phyloP scores from a whole-genome alignment of 2,888 invertebrate species.

The Napeogenes sylphis region DNA sequence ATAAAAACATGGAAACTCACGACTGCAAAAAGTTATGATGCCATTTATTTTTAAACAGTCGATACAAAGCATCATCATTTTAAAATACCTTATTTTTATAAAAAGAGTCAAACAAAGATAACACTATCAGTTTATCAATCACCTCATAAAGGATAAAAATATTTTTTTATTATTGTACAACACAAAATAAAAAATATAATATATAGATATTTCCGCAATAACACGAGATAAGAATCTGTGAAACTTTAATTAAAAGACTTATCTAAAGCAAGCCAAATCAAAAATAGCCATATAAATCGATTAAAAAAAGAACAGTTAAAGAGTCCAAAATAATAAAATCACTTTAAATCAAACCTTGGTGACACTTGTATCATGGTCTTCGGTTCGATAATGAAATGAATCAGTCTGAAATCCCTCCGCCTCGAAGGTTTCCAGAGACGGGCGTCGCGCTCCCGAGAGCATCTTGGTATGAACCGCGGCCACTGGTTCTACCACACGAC shows the following conservation, averaged over 20 bases:
- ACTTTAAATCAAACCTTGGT: background rate
- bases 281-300: no score
- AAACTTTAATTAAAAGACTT: background rate
- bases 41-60: no score
- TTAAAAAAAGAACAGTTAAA: background rate
- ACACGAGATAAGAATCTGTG: background rate
- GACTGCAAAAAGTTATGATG: no score
- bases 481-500: slow-evolving; percentile 33
- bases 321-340: background rate
- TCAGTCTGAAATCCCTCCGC: slow-evolving; percentile 35
- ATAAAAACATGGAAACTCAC: no score
- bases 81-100: background rate
- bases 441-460: slow-evolving; percentile 61
- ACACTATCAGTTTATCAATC: slow-evolving; percentile 5
- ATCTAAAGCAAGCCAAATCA: no score
- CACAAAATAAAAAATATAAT: background rate
- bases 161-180: background rate
- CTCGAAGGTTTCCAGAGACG: slow-evolving; percentile 46
- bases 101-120: background rate
- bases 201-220: background rate
- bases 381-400: slow-evolving; percentile 18
- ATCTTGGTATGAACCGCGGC: slow-evolving; percentile 58
- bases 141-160: slow-evolving; percentile 3
- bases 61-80: background rate
- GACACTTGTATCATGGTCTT: slow-evolving; percentile 19